Evolutionary conservation across 2,888 invertebrate genomes (phyloP).

Genomic region (Leucophenga montana): DNA sequence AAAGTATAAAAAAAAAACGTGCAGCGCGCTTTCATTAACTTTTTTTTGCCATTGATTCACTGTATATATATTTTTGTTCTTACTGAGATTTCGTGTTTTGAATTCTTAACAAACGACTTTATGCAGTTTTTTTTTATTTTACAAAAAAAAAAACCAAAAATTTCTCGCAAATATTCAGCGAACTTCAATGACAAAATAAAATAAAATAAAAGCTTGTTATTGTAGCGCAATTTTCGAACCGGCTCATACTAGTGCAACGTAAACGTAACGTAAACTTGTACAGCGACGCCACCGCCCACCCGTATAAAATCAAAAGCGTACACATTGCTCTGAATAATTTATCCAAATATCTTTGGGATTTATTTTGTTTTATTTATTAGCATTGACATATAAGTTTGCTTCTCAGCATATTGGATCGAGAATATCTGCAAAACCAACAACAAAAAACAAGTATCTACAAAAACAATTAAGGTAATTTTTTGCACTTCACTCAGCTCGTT

Average conservation of each 20-base stretch:
- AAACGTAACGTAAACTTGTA: slow-evolving; percentile 6
- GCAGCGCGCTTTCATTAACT: background rate
- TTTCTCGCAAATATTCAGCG: background rate
- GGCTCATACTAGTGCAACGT: slow-evolving; percentile 24
- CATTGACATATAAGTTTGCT: slow-evolving; percentile 10
- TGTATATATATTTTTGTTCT: background rate
- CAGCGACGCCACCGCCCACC: slow-evolving; percentile 33
- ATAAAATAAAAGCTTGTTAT: too few species aligned
- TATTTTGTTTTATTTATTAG: slow-evolving; percentile 17
- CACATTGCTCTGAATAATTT: background rate
- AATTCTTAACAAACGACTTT: background rate
- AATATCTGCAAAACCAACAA: background rate
- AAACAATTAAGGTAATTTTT: too few species aligned
- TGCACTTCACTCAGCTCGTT: too few species aligned
- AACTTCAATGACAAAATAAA: too few species aligned
- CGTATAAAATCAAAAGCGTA: slow-evolving; percentile 30
- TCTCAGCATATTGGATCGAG: background rate
- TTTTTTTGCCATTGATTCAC: too few species aligned
- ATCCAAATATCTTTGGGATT: background rate
- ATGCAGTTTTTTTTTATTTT: background rate
- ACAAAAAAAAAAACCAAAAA: background rate
- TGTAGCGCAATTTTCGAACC: too few species aligned
- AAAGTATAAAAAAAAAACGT: slow-evolving; percentile 2
- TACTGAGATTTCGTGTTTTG: background rate
- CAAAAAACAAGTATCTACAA: background rate